Conservation (phyloP, 2,113 vertebrate genomes). For the Campylomormyrus tamandua region DNA sequence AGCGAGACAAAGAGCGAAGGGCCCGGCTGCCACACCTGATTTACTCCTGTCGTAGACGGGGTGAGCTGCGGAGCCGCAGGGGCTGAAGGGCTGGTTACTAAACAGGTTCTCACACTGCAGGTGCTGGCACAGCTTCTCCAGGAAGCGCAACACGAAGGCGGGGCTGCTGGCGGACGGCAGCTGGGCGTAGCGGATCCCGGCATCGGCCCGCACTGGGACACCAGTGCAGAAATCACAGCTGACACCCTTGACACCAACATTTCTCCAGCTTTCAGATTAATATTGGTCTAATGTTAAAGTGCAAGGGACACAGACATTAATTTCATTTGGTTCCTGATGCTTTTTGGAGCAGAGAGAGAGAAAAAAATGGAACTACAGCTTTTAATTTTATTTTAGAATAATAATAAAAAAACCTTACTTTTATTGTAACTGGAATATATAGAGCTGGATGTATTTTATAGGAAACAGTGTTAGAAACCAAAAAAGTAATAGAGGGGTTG, state of each 20-base stretch:
- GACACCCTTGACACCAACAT: neutral
- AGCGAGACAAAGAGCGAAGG: neutral
- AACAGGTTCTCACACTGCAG: conserved; percentile 90
- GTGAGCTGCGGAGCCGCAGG: conserved; percentile 53
- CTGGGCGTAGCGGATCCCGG: conserved; percentile 73
- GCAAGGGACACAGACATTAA: neutral
- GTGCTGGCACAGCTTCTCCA: conserved; percentile 88
- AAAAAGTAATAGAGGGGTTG: neutral
- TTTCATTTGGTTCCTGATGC: neutral
- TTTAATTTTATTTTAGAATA: neutral
- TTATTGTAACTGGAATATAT: neutral
- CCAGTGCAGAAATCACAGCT: neutral
- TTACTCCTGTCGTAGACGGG: conserved; percentile 64
- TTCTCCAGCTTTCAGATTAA: neutral
- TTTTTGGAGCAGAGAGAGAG: neutral
- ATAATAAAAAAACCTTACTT: neutral
- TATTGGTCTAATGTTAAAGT: neutral
- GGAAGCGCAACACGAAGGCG: conserved; percentile 83
- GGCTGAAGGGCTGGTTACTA: conserved; percentile 91
- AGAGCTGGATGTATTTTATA: neutral
- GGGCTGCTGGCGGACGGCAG: conserved; percentile 89
- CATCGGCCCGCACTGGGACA: conserved; percentile 78
- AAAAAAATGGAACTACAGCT: neutral
- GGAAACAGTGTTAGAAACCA: neutral
- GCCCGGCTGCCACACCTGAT: conserved; percentile 59